Evolutionary conservation across 2,888 invertebrate species (phyloP).

Genomic region (Dysmachus trigonus): DNA sequence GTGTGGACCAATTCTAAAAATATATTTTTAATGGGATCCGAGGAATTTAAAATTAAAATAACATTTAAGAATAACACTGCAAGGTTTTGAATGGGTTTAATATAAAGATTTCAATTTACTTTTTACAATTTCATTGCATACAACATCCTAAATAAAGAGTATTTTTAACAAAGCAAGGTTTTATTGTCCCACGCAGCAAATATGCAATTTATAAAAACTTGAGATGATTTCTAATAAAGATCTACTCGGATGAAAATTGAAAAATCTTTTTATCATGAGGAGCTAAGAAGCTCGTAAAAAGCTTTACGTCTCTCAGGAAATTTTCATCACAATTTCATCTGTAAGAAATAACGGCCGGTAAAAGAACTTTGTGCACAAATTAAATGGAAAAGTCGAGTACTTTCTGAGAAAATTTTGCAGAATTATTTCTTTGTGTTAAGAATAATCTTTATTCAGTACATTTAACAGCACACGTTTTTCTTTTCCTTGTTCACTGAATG

Average conservation of each 20-base stretch:
- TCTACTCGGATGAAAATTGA: neutral
- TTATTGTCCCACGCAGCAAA: neutral
- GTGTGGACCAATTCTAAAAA: too few species aligned
- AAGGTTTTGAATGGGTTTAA: neutral
- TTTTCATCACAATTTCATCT: neutral
- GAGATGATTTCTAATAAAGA: neutral
- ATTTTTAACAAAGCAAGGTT: neutral
- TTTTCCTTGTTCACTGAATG: neutral
- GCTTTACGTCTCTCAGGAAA: neutral
- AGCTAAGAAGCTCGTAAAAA: neutral
- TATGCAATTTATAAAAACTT: neutral
- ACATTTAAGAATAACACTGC: too few species aligned
- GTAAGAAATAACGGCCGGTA: neutral
- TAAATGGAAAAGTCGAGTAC: neutral
- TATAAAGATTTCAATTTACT: neutral
- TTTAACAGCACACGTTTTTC: neutral
- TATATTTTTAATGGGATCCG: too few species aligned
- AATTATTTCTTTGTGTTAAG: neutral
- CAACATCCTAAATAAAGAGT: neutral
- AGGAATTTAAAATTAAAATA: too few species aligned
- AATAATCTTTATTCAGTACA: neutral
- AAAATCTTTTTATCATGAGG: neutral
- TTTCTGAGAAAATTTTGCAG: neutral
- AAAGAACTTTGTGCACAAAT: neutral
- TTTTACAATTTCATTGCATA: neutral